Evolutionary conservation across 1,140 invertebrate genomes (phyloP), one percentile per base, ranked within the genome.

Genomic region (Proctacanthus coquilletti): DNA sequence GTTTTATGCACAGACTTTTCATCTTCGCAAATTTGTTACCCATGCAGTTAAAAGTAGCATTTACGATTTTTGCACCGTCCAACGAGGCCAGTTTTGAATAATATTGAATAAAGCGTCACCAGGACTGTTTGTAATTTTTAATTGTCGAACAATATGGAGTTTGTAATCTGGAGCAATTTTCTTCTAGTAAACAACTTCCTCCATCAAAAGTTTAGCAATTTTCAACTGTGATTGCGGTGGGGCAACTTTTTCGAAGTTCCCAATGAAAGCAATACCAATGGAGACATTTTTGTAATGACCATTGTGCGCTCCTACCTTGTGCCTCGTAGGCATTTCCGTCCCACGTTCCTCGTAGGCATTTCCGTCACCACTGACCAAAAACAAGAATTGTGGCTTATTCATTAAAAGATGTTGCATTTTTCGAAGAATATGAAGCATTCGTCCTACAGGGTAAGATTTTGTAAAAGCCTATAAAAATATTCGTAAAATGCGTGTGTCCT

Each of bases 291-390:
- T 81, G 44, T 71, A 74, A 3, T 64, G 62, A 1, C 47, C 50
- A 0, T 70, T 64, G 43, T 77, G 71, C 0, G 70, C 67, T 0
- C 73, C 73, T 0, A 61, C 48, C 3, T 46, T 45, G 61, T 10
- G 71, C 76, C 45, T 73, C 70, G 46, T 76, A 78, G 0, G 69
- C 64, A 11, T 65, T 66, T 0, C 74, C 74, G 51, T 79, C 75
- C 18, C 69, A 76, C 74, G 20, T 47, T 50, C 56, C 64, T 72
- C 35, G 47, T 49, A 5, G 42, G 46, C 5, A 32, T 38, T 19
- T 65, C 57, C 45, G 74, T 64, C 39, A 73, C 71, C 3, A 60
- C n/a, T n/a, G n/a, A n/a, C n/a, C n/a, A n/a, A n/a, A n/a, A n/a
- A n/a, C n/a, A n/a, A n/a, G n/a, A n/a, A n/a, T n/a, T n/a, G n/a